phyloP scores from a whole-genome alignment of 2,113 vertebrate species.

The Zapornia atra region DNA sequence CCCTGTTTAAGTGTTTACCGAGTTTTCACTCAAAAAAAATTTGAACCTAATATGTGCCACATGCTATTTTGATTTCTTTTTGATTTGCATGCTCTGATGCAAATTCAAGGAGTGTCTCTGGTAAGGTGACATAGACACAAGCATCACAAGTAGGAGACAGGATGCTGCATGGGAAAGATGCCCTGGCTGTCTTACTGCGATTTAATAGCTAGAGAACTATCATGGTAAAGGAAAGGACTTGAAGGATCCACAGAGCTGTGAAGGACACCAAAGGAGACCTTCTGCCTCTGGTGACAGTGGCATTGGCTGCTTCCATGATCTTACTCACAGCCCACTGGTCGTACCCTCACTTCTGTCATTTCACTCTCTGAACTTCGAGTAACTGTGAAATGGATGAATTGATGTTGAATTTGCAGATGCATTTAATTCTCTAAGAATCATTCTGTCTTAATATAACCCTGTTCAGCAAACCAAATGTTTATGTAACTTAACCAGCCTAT shows the following conservation, averaged over 20 bases:
- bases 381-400: neutral
- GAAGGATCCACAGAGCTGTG: neutral
- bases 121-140: neutral
- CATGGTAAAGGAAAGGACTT: neutral
- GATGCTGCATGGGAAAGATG: neutral
- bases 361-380: neutral
- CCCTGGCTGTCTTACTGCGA: neutral
- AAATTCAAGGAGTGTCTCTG: neutral
- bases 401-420: neutral
- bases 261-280: neutral
- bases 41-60: neutral
- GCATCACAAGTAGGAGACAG: neutral
- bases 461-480: neutral
- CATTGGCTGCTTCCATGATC: neutral
- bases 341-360: fast-evolving
- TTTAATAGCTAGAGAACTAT: too few relatives aligned
- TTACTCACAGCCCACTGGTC: neutral
- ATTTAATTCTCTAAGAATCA: neutral
- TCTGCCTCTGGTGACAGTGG: neutral
- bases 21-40: neutral
- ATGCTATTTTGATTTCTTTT: neutral
- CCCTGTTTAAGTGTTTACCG: neutral
- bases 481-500: neutral
- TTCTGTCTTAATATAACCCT: neutral
- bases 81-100: neutral